Evolutionary conservation across 2,113 vertebrate species (phyloP), one percentile per base, ranked within the genome.

Genomic region (Pluvialis apricaria): DNA sequence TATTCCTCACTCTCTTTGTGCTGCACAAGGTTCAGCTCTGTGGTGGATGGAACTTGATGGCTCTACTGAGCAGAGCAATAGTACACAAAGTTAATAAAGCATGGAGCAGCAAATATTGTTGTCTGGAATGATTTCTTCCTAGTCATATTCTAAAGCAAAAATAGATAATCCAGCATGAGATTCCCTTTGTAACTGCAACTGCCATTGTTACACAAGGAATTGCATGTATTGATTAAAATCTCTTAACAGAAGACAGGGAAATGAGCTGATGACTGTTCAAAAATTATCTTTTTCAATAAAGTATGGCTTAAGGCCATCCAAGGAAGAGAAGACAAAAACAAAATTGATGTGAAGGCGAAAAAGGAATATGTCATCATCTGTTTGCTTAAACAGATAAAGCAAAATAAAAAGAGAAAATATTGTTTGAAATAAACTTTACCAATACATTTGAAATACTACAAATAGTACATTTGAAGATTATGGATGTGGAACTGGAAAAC

Each of bases 211-310:
- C 25, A 52, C 36, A 66, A 86, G 52, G 65, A 96, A 91, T 92
- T 90, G 76, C 11, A 15, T 34, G 16, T 87, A 76, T 86, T 86
- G 76, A 93, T 96, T 89, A 84, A 86, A 90, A 69, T 95, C 40
- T 81, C 34, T 57, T 79, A 76, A 81, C 2, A 66, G n/a, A 75
- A 94, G 69, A 70, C 60, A 61, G 20, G 66, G 34, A 97, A 92
- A 91, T 83, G 64, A 95, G 60, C 42, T 82, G 68, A 88, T 77
- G 88, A 79, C 62, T 62, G 73, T 55, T 69, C 34, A 66, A 86
- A 95, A 94, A 84, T 81, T 79, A 22, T 92, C 44, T 90, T 88
- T 86, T 96, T 86, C 47, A 52, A 42, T 9, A 45, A 21, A 79
- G 0, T 47, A 28, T 88, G 38, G 68, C 58, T 93, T 87, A 85